These are phyloP conservation scores for Scolopax rusticola DNA, from an alignment of 2,797 vertebrate species.

Conservation along the genomic window DNA sequence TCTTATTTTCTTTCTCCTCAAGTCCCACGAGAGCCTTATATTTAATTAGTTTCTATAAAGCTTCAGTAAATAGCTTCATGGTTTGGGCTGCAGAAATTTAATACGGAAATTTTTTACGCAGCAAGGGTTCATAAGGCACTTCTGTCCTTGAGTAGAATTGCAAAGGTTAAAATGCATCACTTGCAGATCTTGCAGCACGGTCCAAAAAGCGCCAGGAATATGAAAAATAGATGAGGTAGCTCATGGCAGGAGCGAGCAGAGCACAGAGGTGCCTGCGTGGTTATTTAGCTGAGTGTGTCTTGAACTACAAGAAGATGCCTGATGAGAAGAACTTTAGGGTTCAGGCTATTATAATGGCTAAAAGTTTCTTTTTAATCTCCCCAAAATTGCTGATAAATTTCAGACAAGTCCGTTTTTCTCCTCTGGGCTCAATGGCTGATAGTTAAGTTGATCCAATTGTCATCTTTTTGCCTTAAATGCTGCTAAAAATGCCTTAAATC, in stretches of 20 bases:
- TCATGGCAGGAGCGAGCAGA: not conserved
- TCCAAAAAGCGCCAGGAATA: not conserved
- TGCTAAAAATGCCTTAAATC: not conserved
- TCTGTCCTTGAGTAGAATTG: not conserved
- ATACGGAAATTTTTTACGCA: not conserved
- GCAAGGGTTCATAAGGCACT: not conserved
- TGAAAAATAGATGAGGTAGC: slow-evolving; percentile 35
- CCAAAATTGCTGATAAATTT: not conserved
- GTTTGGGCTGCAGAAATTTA: slow-evolving; percentile 31
- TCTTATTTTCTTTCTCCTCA: slow-evolving; percentile 56
- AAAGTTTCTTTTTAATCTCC: not conserved
- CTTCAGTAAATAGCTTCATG: slow-evolving; percentile 70
- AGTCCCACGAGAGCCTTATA: slow-evolving; percentile 73
- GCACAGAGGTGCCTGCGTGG: not conserved
- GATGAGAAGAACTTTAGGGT: not conserved
- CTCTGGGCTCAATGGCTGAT: not conserved
- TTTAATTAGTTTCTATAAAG: slow-evolving; percentile 80
- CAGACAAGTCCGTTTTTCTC: not conserved
- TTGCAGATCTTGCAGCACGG: not conserved
- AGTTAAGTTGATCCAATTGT: not conserved
- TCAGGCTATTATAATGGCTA: not conserved
- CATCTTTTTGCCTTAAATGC: not conserved
- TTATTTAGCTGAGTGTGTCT: not conserved
- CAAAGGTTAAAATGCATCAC: not conserved
- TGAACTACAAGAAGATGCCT: not conserved